phyloP scores from a whole-genome alignment of 23 tunicate genomes.

The Diplosoma virens region DNA sequence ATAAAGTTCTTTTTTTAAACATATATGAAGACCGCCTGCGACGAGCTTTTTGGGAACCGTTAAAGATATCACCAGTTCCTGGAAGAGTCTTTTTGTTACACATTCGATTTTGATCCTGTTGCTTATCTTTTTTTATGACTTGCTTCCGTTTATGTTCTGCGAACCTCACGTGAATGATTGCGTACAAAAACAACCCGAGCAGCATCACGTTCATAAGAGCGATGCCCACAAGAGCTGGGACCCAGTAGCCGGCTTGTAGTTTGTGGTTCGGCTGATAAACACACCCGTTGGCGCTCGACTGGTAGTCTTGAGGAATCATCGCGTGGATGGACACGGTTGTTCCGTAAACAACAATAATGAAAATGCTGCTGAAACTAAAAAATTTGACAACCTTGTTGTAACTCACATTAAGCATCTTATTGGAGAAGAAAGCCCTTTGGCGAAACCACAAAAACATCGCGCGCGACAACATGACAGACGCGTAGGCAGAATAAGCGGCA shows the following conservation, averaged over 20 bases:
- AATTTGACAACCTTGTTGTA: slow-evolving; percentile 11
- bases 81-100: too few species aligned
- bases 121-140: too few species aligned
- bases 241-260: background rate
- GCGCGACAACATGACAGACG: slow-evolving; percentile 1
- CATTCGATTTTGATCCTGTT: too few species aligned
- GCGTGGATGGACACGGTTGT: background rate
- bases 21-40: too few species aligned
- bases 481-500: slow-evolving; percentile 24
- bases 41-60: too few species aligned
- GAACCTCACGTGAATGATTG: too few species aligned
- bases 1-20: too few species aligned
- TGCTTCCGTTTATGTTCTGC: too few species aligned
- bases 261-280: background rate
- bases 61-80: too few species aligned
- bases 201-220: slow-evolving; percentile 20
- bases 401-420: slow-evolving; percentile 32
- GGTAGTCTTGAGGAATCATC: slow-evolving; percentile 16
- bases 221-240: slow-evolving; percentile 8
- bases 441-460: slow-evolving; percentile 61
- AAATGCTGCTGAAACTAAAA: slow-evolving; percentile 44
- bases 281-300: slow-evolving; percentile 20
- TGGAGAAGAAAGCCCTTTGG: slow-evolving; percentile 45
- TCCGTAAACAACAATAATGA: slow-evolving; percentile 21
- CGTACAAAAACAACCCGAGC: slow-evolving; percentile 39